phyloP scores from a whole-genome alignment of 2,113 vertebrate genomes.

The Sterna hirundo region DNA sequence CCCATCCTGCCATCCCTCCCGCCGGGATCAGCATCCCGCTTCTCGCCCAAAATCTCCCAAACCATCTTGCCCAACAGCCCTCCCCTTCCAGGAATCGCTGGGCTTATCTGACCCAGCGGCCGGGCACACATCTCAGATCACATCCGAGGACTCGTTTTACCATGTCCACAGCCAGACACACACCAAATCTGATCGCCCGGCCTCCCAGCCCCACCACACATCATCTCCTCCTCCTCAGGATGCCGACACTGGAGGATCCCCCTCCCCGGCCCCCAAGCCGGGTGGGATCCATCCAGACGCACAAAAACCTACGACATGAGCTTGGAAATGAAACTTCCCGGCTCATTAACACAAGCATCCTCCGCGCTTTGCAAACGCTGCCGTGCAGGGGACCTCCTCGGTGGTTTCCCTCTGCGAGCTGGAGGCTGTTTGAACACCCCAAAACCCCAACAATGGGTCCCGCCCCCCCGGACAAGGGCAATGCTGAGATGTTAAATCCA shows the following conservation, averaged over 20 bases:
- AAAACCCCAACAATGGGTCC: background rate
- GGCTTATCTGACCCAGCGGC: background rate
- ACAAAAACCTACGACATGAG: background rate
- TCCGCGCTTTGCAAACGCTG: accelerated
- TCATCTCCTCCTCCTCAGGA: background rate
- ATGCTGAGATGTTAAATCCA: background rate
- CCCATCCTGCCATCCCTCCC: background rate
- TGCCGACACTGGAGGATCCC: background rate
- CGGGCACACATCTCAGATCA: background rate
- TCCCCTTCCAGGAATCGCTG: background rate
- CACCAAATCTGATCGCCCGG: background rate
- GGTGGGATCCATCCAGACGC: background rate
- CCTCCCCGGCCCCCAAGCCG: background rate
- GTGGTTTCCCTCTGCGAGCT: accelerated
- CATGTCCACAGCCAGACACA: accelerated
- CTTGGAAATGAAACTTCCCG: background rate
- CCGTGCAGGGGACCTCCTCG: background rate
- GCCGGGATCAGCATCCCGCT: background rate
- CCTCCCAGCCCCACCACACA: background rate
- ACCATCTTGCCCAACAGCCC: background rate
- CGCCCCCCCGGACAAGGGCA: background rate
- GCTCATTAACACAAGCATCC: background rate
- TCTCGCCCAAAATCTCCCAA: background rate
- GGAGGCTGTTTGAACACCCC: background rate
- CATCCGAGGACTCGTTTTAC: background rate